Conservation (phyloP, 2,888 invertebrate genomes). For the Endomychus coccineus region DNA sequence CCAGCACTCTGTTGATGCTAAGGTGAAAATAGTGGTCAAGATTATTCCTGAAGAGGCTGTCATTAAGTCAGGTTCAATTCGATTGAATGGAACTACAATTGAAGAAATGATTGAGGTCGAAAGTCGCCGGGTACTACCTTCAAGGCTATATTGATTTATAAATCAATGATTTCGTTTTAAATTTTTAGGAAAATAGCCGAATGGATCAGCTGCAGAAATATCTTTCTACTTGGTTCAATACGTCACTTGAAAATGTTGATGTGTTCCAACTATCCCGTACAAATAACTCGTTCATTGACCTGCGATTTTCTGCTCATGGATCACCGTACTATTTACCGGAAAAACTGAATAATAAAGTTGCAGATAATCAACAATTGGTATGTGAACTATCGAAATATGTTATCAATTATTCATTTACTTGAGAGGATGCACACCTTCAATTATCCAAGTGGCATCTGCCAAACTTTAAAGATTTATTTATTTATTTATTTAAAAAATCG, state of each 20-base stretch:
- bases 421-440: too few species aligned
- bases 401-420: too few species aligned
- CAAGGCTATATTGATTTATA: not conserved
- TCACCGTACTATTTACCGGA: constrained; percentile 89
- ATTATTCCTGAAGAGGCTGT: constrained; percentile 89
- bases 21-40: constrained; percentile 79
- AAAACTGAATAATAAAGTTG: constrained; percentile 79
- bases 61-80: constrained; percentile 83
- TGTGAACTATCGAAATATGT: too few species aligned
- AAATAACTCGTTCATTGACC: constrained; percentile 63
- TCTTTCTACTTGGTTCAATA: constrained; percentile 66
- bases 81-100: constrained; percentile 71
- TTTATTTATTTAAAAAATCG: too few species aligned
- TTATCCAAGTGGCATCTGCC: too few species aligned
- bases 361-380: constrained; percentile 53
- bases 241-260: constrained; percentile 77
- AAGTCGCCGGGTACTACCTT: not conserved
- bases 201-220: constrained; percentile 57
- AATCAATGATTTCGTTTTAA: constrained; percentile 18
- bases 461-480: too few species aligned
- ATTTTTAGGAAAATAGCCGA: constrained; percentile 54
- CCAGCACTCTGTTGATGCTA: constrained; percentile 68
- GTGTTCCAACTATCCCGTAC: constrained; percentile 84
- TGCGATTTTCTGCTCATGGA: constrained; percentile 87
- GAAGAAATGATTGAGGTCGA: constrained; percentile 69